Percentiles rank a stretch among this genome's conserved stretches.
Conservation (phyloP, 1,140 invertebrate genomes). For the Drosophila willistoni region DNA sequence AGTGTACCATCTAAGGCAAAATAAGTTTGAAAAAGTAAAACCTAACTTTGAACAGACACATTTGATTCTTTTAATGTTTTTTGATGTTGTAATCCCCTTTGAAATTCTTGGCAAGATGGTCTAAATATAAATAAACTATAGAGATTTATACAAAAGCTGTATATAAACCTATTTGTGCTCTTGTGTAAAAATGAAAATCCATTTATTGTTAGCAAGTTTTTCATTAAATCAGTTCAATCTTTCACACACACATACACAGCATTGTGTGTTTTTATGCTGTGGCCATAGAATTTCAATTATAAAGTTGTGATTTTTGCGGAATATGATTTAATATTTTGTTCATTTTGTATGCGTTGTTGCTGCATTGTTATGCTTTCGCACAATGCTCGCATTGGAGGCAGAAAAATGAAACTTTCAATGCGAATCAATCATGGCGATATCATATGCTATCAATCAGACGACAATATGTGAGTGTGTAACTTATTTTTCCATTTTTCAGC, state of each 20-base stretch:
- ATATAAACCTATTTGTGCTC: too few relatives aligned
- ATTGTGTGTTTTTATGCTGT: background rate
- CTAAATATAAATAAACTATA: too few relatives aligned
- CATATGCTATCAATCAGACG: constrained; percentile 54
- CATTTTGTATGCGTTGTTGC: constrained; percentile 2
- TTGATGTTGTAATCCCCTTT: too few relatives aligned
- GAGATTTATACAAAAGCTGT: too few relatives aligned
- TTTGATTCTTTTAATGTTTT: too few relatives aligned
- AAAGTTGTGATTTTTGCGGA: constrained; percentile 6
- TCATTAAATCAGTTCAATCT: constrained; percentile 2
- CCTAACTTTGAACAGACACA: too few relatives aligned
- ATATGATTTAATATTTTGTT: constrained; percentile 4
- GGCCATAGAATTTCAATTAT: constrained; percentile 6
- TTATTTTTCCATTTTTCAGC: constrained; percentile 45
- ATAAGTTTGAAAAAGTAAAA: too few relatives aligned
- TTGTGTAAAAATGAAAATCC: background rate
- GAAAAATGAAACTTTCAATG: constrained; percentile 45
- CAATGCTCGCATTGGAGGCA: constrained; percentile 20
- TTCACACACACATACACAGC: background rate
- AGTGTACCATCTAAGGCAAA: too few relatives aligned
- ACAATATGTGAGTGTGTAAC: constrained; percentile 64
- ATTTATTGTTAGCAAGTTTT: background rate
- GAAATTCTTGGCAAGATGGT: too few relatives aligned
- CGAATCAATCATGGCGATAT: constrained; percentile 71
- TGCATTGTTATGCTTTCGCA: constrained; percentile 10